A percentile compares a stretch with the other conserved stretches of the same genome.
Evolutionary conservation across 37 sponge, comb jelly and placozoan genomes (phyloP).

Genomic region (Aphrocallistes beatrix): DNA sequence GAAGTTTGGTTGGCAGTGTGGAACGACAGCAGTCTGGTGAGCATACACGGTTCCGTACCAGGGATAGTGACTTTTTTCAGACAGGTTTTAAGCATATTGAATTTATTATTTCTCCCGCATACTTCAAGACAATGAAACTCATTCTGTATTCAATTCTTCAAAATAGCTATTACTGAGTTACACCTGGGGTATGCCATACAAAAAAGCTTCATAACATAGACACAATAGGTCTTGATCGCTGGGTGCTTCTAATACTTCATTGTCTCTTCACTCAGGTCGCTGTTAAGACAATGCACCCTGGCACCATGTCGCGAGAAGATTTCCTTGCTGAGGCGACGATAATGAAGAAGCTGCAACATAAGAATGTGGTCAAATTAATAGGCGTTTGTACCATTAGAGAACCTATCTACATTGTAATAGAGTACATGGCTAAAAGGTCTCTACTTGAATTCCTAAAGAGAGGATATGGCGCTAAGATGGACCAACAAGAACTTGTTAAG

Average conservation of each 20-base stretch:
- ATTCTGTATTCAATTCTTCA: no score
- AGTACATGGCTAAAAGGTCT: constrained; percentile 35
- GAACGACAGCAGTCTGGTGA: constrained; percentile 71
- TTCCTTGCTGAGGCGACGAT: constrained; percentile 36
- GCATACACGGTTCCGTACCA: no score
- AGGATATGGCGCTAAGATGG: not conserved
- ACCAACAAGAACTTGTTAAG: constrained; percentile 22
- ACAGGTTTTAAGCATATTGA: no score
- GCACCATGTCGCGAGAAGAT: constrained; percentile 27
- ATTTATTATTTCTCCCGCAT: no score
- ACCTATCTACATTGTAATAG: constrained; percentile 44
- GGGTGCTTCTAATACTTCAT: no score
- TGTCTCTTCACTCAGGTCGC: constrained; percentile 18
- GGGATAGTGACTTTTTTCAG: no score
- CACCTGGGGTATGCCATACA: no score
- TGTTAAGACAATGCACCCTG: constrained; percentile 24
- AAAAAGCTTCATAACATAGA: no score
- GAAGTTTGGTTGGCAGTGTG: constrained; percentile 60
- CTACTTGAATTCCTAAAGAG: constrained; percentile 33
- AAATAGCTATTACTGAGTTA: no score
- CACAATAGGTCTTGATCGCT: no score
- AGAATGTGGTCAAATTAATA: constrained; percentile 34
- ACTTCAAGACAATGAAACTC: no score
- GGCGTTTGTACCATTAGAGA: constrained; percentile 40
- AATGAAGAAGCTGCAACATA: constrained; percentile 45